A percentile compares a stretch with the other conserved stretches of the same genome.
phyloP scores from a whole-genome alignment of 1,140 invertebrate species.

The Tigriopus japonicus region DNA sequence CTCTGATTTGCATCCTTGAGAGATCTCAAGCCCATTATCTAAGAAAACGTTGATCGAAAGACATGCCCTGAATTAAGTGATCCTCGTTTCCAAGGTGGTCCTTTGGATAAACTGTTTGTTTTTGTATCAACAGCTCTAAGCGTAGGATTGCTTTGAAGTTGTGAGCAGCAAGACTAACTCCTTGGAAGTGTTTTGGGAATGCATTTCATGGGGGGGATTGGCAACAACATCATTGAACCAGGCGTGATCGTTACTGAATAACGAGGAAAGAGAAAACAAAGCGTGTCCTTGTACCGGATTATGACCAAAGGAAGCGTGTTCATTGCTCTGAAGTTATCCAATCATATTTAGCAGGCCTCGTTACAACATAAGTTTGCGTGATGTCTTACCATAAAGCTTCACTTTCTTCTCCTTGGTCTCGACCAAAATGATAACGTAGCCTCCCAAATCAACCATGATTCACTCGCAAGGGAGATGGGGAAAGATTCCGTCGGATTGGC shows the following conservation, averaged over 20 bases:
- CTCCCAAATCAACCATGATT: conserved; percentile 68
- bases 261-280: neutral
- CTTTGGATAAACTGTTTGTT: no score
- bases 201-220: no score
- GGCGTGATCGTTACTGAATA: neutral
- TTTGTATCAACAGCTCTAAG: no score
- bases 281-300: neutral
- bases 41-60: no score
- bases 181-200: no score
- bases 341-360: neutral
- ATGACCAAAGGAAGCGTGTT: neutral
- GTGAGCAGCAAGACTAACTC: no score
- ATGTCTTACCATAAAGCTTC: conserved; percentile 68
- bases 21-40: no score
- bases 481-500: neutral
- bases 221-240: no score
- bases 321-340: neutral
- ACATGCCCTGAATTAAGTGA: no score
- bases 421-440: conserved; percentile 86
- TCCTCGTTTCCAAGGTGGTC: no score
- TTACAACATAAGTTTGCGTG: neutral
- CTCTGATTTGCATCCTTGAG: no score
- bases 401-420: conserved; percentile 82
- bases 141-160: no score
- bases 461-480: neutral